A percentile compares a stretch with the other conserved stretches of the same genome.
Evolutionary conservation across 2,113 vertebrate genomes (phyloP).

Genomic region (Crotalus helleri): DNA sequence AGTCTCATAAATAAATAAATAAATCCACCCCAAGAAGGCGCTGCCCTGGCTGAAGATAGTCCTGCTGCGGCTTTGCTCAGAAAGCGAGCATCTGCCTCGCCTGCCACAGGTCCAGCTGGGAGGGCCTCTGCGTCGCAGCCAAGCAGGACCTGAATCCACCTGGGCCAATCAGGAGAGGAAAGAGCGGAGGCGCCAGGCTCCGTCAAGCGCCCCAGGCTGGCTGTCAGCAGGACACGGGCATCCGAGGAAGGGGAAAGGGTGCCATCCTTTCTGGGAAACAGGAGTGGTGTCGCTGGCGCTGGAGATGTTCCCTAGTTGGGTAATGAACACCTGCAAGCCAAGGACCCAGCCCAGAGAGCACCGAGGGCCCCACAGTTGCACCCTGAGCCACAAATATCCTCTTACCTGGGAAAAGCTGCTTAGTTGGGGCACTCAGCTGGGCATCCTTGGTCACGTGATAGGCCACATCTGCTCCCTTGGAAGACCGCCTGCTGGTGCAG

Average conservation of each 20-base stretch:
- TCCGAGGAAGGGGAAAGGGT: neutral
- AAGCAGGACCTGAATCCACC: neutral
- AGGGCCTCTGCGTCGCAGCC: neutral
- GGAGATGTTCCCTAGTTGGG: too few relatives aligned
- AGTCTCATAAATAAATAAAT: too few relatives aligned
- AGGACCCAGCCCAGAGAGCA: neutral
- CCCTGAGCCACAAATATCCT: neutral
- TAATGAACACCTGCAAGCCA: too few relatives aligned
- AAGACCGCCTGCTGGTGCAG: constrained; percentile 83
- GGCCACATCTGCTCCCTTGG: constrained; percentile 88
- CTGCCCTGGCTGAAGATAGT: neutral
- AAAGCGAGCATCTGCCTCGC: neutral
- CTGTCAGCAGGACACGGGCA: neutral
- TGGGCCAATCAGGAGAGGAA: neutral
- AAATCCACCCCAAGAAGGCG: neutral
- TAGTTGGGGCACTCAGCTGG: constrained; percentile 93
- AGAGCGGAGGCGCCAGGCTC: neutral
- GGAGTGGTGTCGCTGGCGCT: rapidly evolving
- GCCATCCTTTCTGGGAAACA: neutral
- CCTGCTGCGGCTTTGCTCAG: neutral
- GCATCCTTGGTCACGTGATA: constrained; percentile 91
- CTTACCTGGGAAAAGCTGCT: constrained; percentile 90
- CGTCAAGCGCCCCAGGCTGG: neutral
- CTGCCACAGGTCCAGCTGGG: neutral
- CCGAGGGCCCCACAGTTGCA: neutral